phyloP scores from a whole-genome alignment of 2,113 vertebrate species.

The Micromys minutus region DNA sequence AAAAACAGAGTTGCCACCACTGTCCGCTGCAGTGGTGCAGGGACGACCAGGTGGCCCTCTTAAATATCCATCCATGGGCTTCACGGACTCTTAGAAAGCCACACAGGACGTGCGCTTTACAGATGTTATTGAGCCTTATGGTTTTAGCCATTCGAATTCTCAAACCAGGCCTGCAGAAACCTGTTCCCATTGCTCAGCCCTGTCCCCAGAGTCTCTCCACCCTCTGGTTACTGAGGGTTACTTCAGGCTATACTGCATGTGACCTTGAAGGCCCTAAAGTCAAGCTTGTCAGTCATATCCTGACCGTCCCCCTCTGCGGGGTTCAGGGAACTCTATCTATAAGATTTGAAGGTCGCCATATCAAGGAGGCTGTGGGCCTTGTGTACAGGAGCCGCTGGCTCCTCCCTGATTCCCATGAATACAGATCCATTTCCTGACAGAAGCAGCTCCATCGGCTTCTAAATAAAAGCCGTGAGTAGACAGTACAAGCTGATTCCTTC shows the following conservation, averaged over 20 bases:
- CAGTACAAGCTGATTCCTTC: neutral
- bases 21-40: slow-evolving; percentile 41
- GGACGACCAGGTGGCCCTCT: slow-evolving; percentile 41
- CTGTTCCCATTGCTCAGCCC: neutral
- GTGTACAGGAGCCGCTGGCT: accelerated
- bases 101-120: slow-evolving; percentile 47
- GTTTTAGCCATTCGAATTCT: neutral
- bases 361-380: neutral
- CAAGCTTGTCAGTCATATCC: neutral
- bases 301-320: neutral
- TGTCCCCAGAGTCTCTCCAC: neutral
- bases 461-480: neutral
- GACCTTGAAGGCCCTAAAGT: neutral
- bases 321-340: neutral
- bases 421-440: neutral
- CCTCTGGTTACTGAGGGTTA: neutral
- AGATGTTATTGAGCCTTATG: slow-evolving; percentile 26
- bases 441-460: accelerated
- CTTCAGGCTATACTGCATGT: accelerated
- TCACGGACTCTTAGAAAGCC: slow-evolving; percentile 1
- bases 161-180: neutral
- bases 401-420: neutral
- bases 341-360: neutral
- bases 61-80: slow-evolving; percentile 58
- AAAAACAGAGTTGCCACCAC: neutral